Conservation (phyloP, 1,140 invertebrate species). For the Achroia grisella region DNA sequence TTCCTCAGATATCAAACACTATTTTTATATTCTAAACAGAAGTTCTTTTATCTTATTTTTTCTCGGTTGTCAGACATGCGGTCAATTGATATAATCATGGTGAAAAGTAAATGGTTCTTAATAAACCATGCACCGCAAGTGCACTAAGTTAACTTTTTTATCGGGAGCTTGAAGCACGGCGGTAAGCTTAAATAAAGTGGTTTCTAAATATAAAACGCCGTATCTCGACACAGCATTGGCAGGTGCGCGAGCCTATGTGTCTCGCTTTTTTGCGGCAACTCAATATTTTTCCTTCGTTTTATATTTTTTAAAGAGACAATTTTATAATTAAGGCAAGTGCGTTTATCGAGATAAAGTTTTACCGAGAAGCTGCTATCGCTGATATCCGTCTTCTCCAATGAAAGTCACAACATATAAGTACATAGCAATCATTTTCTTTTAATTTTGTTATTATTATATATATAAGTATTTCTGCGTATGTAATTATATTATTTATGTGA, state of each 20-base stretch:
- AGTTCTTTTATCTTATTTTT: background rate
- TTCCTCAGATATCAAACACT: too few relatives aligned
- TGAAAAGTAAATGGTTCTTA: slow-evolving; percentile 58
- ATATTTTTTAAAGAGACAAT: slow-evolving; percentile 47
- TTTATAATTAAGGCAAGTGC: slow-evolving; percentile 59
- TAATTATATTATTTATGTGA: too few relatives aligned
- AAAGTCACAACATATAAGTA: background rate
- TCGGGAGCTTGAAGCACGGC: slow-evolving; percentile 54
- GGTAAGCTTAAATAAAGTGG: slow-evolving; percentile 67
- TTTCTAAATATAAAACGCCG: slow-evolving; percentile 68
- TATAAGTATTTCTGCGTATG: too few relatives aligned
- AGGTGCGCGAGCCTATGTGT: slow-evolving; percentile 55
- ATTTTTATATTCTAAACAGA: too few relatives aligned
- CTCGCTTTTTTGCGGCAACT: slow-evolving; percentile 37
- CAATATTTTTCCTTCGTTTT: slow-evolving; percentile 38
- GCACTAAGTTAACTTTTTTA: slow-evolving; percentile 55
- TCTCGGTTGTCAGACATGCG: slow-evolving; percentile 17
- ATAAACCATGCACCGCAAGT: slow-evolving; percentile 42
- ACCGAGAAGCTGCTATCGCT: slow-evolving; percentile 32
- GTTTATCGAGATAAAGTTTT: slow-evolving; percentile 37
- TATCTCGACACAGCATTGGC: slow-evolving; percentile 67
- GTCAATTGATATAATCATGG: slow-evolving; percentile 57
- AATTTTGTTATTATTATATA: background rate
- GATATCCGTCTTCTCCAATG: slow-evolving; percentile 29
- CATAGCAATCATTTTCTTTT: too few relatives aligned